Conservation (phyloP, 1,140 invertebrate species). For the Epicauta chinensis region DNA sequence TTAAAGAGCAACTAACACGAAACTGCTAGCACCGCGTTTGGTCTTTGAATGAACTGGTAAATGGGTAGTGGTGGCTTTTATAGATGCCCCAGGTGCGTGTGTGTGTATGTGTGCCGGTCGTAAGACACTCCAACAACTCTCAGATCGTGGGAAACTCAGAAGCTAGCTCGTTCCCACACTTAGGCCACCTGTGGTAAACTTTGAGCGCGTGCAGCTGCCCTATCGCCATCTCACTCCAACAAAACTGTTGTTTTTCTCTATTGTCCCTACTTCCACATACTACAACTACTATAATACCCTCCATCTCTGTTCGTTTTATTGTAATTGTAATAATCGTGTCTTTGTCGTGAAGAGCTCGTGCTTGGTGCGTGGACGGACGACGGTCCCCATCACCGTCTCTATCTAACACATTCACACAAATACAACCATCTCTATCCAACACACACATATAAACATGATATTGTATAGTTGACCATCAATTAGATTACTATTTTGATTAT, state of each 20-base stretch:
- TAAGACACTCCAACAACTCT: constrained; percentile 39
- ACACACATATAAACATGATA: no score
- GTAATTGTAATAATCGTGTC: constrained; percentile 6
- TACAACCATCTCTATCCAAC: neutral
- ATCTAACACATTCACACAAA: neutral
- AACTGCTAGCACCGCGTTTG: neutral
- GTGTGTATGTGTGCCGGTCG: constrained; percentile 29
- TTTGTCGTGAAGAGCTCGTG: constrained; percentile 17
- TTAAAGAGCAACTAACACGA: no score
- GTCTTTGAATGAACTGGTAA: constrained; percentile 47
- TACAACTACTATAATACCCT: neutral
- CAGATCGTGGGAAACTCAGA: constrained; percentile 52
- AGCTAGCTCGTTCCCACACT: constrained; percentile 53
- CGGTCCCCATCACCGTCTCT: constrained; percentile 2
- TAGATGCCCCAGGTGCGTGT: constrained; percentile 50
- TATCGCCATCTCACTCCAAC: constrained; percentile 17
- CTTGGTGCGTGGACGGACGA: constrained; percentile 20
- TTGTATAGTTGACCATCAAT: no score
- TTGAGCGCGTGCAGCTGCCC: constrained; percentile 38
- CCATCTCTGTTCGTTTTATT: constrained; percentile 4
- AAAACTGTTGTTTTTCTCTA: neutral
- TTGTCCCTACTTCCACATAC: neutral
- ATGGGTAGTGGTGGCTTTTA: constrained; percentile 48
- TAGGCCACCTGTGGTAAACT: constrained; percentile 43
- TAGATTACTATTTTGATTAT: no score